phyloP scores from a whole-genome alignment of 2,888 invertebrate genomes.

The Slavum lentiscoides region DNA sequence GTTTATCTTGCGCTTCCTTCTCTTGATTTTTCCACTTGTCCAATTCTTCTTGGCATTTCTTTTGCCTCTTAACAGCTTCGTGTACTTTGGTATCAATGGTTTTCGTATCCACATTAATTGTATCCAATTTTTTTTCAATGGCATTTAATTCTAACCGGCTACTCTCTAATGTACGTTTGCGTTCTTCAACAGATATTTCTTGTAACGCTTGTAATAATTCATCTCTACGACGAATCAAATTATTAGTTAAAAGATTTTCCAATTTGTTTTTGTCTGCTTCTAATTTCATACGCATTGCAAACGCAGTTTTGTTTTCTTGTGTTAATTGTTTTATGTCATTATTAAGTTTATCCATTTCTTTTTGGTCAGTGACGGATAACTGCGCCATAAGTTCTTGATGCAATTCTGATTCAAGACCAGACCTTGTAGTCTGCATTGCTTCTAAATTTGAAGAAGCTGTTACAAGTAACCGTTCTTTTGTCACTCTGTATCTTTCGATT shows the following conservation, averaged over 20 bases:
- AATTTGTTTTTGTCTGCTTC: slow-evolving; percentile 97
- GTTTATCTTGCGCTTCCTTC: slow-evolving; percentile 89
- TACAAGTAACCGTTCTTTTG: slow-evolving; percentile 88
- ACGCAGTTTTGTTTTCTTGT: slow-evolving; percentile 93
- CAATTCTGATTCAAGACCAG: slow-evolving; percentile 89
- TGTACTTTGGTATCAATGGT: slow-evolving; percentile 79
- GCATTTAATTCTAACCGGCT: slow-evolving; percentile 78
- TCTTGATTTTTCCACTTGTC: slow-evolving; percentile 76
- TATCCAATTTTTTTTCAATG: slow-evolving; percentile 78
- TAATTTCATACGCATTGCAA: slow-evolving; percentile 90
- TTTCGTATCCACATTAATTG: slow-evolving; percentile 79
- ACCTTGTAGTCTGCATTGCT: slow-evolving; percentile 93
- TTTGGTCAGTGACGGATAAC: slow-evolving; percentile 88
- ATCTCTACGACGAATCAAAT: slow-evolving; percentile 87
- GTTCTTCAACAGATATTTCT: slow-evolving; percentile 93
- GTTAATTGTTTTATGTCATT: slow-evolving; percentile 93
- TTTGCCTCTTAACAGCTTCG: slow-evolving; percentile 66
- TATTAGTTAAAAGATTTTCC: slow-evolving; percentile 94
- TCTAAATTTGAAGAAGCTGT: slow-evolving; percentile 91
- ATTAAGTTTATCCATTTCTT: slow-evolving; percentile 88
- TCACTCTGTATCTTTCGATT: slow-evolving; percentile 86
- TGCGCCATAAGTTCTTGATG: slow-evolving; percentile 93
- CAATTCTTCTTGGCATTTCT: slow-evolving; percentile 54
- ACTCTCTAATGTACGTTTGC: slow-evolving; percentile 84
- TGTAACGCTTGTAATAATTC: slow-evolving; percentile 85